Conservation (phyloP, 2,888 invertebrate genomes). For the Sphinx pinastri region DNA sequence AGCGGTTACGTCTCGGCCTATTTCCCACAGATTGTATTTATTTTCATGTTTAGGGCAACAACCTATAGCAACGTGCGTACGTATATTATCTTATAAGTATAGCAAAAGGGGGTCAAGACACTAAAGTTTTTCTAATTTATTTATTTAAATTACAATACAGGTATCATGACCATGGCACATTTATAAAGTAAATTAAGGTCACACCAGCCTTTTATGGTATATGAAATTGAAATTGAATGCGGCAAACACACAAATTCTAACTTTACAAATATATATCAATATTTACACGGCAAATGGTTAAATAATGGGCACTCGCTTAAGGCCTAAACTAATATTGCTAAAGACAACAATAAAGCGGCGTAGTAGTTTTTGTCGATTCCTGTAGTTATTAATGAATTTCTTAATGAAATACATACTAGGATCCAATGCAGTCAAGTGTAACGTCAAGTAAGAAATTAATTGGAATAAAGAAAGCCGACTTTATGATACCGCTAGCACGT, state of each 20-base stretch:
- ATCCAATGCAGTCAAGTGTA: neutral
- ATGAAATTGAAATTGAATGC: conserved; percentile 65
- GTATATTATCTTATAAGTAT: conserved; percentile 14
- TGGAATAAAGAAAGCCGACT: neutral
- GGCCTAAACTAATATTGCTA: conserved; percentile 59
- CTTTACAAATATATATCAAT: conserved; percentile 48
- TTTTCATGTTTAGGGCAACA: conserved; percentile 63
- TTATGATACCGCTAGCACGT: neutral
- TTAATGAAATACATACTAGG: neutral
- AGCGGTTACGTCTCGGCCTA: conserved; percentile 64
- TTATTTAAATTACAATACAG: neutral
- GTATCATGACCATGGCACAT: conserved; percentile 9
- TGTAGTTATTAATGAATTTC: neutral
- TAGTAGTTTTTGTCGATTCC: conserved; percentile 40
- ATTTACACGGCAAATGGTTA: conserved; percentile 71
- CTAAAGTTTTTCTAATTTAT: conserved; percentile 30
- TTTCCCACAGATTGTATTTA: conserved; percentile 68
- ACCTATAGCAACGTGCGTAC: conserved; percentile 50
- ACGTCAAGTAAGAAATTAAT: neutral
- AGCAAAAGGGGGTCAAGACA: conserved; percentile 36
- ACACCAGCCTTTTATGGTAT: conserved; percentile 30
- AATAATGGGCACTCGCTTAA: conserved; percentile 55
- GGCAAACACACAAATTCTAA: conserved; percentile 49
- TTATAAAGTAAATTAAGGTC: conserved; percentile 13
- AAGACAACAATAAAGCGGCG: conserved; percentile 46